A percentile compares a stretch with the other conserved stretches of the same genome.
phyloP scores from a whole-genome alignment of 2,797 vertebrate genomes.

The Esox masquinongy region DNA sequence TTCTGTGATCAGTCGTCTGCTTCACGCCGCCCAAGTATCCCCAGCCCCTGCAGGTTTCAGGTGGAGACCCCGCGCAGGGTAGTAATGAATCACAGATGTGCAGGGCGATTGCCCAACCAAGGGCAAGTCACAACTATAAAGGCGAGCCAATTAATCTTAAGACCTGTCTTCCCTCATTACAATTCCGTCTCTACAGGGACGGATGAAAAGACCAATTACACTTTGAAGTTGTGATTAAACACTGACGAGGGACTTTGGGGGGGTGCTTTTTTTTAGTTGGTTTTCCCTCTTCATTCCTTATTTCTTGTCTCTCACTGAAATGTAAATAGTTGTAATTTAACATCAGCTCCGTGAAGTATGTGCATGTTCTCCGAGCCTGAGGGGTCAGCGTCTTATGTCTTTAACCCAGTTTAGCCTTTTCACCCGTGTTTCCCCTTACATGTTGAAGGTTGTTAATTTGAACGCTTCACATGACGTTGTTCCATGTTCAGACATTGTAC shows the following conservation, averaged over 20 bases:
- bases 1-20: constrained; percentile 13
- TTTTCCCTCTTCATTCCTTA: constrained; percentile 15
- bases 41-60: constrained; percentile 17
- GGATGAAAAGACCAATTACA: constrained; percentile 74
- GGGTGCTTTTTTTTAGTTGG: constrained; percentile 12
- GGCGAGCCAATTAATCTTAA: constrained; percentile 69
- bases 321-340: constrained; percentile 30
- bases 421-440: background rate
- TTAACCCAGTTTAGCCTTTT: constrained; percentile 23
- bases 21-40: constrained; percentile 18
- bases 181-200: constrained; percentile 66
- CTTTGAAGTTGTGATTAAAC: constrained; percentile 75
- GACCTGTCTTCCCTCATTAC: constrained; percentile 68
- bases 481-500: constrained; percentile 10
- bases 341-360: constrained; percentile 11
- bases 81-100: constrained; percentile 61
- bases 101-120: constrained; percentile 50
- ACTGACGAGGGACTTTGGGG: constrained; percentile 52
- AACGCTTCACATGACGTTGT: background rate
- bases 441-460: constrained; percentile 11
- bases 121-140: constrained; percentile 67
- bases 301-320: constrained; percentile 46
- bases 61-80: constrained; percentile 30
- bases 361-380: background rate
- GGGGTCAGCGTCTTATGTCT: constrained; percentile 15